Conservation (phyloP, 2,113 vertebrate species). For the Larimichthys polyactis region DNA sequence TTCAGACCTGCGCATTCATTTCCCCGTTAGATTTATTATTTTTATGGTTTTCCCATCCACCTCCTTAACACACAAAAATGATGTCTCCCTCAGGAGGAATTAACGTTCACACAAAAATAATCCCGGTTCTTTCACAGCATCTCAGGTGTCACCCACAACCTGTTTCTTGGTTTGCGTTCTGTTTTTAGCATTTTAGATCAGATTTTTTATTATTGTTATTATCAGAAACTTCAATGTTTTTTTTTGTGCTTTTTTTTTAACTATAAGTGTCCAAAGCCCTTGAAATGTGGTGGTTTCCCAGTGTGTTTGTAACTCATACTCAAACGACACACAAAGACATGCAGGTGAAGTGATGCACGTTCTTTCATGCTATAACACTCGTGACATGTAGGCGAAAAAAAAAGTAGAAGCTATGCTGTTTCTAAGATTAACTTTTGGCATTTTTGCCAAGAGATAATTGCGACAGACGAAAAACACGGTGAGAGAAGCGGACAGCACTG, state of each 20-base stretch:
- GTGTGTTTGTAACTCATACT: background rate
- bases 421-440: background rate
- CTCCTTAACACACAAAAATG: constrained; percentile 14
- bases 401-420: background rate
- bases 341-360: background rate
- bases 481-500: background rate
- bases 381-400: background rate
- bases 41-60: constrained; percentile 52
- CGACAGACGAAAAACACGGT: background rate
- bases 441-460: background rate
- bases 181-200: constrained; percentile 18
- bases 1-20: constrained; percentile 55
- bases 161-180: constrained; percentile 29
- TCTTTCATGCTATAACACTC: background rate
- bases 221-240: background rate
- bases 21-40: constrained; percentile 41
- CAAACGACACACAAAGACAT: background rate
- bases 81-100: constrained; percentile 46
- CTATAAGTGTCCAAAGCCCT: background rate
- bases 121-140: constrained; percentile 24
- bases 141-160: constrained; percentile 39
- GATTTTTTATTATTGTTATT: background rate
- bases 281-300: background rate
- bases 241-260: too few species aligned
- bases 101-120: constrained; percentile 30